Percentiles rank a stretch among this genome's conserved stretches.
These are phyloP conservation scores for Sinotaia quadrata DNA, from an alignment of 2,888 invertebrate species.

Conservation along the genomic window DNA sequence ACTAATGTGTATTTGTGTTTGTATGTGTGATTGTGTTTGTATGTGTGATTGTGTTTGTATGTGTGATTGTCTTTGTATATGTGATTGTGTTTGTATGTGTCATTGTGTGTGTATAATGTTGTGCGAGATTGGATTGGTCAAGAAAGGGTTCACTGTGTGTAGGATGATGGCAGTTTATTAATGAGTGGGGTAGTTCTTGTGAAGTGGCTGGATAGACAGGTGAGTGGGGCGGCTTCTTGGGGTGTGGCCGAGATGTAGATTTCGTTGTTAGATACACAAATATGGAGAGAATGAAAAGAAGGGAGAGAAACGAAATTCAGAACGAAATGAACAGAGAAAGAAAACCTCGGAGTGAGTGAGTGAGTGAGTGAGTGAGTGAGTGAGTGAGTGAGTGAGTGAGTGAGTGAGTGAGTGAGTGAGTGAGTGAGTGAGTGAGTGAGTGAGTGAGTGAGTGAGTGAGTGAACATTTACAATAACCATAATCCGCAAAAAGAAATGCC, in stretches of 20 bases:
- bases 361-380: conserved; percentile 10
- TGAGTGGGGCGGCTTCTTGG: too few relatives aligned
- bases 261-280: neutral
- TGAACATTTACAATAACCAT: too few relatives aligned
- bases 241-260: neutral
- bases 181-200: too few relatives aligned
- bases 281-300: neutral
- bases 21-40: neutral
- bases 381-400: conserved; percentile 20
- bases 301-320: neutral
- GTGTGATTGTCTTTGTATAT: neutral
- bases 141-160: too few relatives aligned
- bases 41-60: neutral
- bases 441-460: neutral
- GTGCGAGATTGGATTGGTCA: too few relatives aligned
- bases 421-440: neutral
- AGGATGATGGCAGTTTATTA: too few relatives aligned
- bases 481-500: too few relatives aligned
- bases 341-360: neutral
- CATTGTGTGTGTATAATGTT: neutral
- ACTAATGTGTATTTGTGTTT: neutral
- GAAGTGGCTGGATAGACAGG: too few relatives aligned
- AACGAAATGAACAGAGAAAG: too few relatives aligned
- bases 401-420: conserved; percentile 21
- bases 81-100: neutral